These are phyloP conservation scores for Lateolabrax maculatus DNA, from an alignment of 2,797 vertebrate species.

Conservation along the genomic window DNA sequence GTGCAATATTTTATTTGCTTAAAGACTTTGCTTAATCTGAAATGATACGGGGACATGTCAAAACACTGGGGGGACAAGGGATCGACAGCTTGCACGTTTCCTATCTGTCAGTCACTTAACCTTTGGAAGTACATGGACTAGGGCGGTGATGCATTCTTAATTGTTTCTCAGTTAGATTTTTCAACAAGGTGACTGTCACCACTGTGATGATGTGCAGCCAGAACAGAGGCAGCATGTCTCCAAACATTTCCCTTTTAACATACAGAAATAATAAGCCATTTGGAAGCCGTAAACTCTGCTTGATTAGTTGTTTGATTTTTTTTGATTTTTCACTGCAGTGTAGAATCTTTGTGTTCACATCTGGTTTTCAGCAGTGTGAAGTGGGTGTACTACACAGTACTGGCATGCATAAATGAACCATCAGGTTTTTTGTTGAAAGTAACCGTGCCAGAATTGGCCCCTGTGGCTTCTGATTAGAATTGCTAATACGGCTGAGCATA, in stretches of 20 bases:
- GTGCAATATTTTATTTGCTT: constrained; percentile 44
- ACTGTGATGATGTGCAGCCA: background rate
- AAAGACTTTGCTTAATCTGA: constrained; percentile 35
- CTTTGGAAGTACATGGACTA: constrained; percentile 15
- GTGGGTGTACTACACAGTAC: constrained; percentile 61
- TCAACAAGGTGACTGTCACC: constrained; percentile 22
- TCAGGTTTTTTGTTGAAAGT: constrained; percentile 72
- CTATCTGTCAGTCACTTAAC: constrained; percentile 48
- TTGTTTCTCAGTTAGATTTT: constrained; percentile 16
- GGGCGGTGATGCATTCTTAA: constrained; percentile 25
- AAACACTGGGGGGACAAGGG: constrained; percentile 2
- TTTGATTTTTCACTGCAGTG: constrained; percentile 32
- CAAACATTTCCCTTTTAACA: constrained; percentile 23
- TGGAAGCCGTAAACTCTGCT: constrained; percentile 23
- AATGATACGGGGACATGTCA: constrained; percentile 38
- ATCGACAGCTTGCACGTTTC: constrained; percentile 42
- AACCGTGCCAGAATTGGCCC: constrained; percentile 74
- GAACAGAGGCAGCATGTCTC: constrained; percentile 1
- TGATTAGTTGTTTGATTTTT: constrained; percentile 20
- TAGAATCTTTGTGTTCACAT: constrained; percentile 59
- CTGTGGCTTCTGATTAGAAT: constrained; percentile 82
- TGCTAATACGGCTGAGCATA: constrained; percentile 79
- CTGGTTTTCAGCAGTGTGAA: constrained; percentile 53
- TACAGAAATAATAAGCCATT: constrained; percentile 7
- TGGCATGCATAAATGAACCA: constrained; percentile 80